phyloP scores from a whole-genome alignment of 2,113 vertebrate genomes.

The Rutilus rutilus region DNA sequence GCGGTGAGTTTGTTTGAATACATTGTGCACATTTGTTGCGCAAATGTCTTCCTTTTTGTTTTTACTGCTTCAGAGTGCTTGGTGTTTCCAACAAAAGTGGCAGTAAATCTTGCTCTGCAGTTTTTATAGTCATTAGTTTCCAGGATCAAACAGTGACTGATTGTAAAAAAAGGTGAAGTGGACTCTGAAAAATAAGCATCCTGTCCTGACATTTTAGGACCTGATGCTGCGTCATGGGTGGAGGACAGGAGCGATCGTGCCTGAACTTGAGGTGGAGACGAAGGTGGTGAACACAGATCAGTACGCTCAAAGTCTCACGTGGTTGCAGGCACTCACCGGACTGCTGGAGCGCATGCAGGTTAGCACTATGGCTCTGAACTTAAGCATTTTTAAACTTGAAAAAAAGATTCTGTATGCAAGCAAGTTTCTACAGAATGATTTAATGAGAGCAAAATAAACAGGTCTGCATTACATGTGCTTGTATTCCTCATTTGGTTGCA shows the following conservation, averaged over 20 bases:
- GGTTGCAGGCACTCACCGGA: constrained; percentile 85
- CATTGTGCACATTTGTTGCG: neutral
- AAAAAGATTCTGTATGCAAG: neutral
- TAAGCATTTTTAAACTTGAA: neutral
- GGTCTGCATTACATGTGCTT: neutral
- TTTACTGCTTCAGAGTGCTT: neutral
- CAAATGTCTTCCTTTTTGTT: neutral
- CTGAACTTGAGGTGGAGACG: constrained; percentile 83
- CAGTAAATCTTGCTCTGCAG: neutral
- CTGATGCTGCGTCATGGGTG: constrained; percentile 84
- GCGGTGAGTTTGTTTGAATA: constrained; percentile 79
- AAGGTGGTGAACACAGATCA: constrained; percentile 82
- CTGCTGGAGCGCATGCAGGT: constrained; percentile 85
- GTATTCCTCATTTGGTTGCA: neutral
- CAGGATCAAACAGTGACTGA: neutral
- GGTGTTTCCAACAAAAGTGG: neutral
- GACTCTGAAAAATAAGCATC: neutral
- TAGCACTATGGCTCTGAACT: neutral
- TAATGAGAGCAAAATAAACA: neutral
- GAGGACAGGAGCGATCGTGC: constrained; percentile 84
- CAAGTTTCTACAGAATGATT: neutral
- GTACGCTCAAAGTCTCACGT: constrained; percentile 81
- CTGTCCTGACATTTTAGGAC: constrained; percentile 68
- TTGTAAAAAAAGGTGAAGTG: neutral
- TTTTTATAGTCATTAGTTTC: neutral